These are phyloP conservation scores for Luperina nickerlii DNA, from an alignment of 2,888 invertebrate genomes.

Conservation along the genomic window DNA sequence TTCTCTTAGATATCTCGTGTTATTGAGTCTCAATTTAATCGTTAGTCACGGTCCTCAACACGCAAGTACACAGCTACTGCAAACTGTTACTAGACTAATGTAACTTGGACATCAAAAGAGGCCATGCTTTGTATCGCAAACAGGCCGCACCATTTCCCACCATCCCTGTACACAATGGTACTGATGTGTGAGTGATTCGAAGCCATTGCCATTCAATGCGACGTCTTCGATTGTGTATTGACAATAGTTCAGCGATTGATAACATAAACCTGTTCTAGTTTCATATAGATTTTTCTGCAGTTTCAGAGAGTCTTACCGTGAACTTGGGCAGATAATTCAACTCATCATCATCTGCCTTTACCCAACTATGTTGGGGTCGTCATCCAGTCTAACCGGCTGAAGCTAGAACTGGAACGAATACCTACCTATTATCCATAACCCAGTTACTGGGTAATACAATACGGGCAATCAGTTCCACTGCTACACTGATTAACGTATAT, in stretches of 20 bases:
- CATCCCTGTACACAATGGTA: conserved; percentile 24
- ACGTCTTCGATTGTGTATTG: conserved; percentile 19
- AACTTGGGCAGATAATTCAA: neutral
- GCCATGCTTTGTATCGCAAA: conserved; percentile 47
- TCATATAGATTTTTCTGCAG: neutral
- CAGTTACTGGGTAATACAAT: neutral
- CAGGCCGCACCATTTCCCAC: conserved; percentile 35
- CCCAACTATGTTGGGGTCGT: neutral
- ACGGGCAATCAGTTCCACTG: no score
- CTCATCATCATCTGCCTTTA: neutral
- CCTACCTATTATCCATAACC: neutral
- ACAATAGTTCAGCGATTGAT: conserved; percentile 1
- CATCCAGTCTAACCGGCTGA: no score
- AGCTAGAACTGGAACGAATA: neutral
- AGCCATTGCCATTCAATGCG: neutral
- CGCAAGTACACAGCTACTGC: neutral
- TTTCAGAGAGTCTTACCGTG: neutral
- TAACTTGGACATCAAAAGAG: conserved; percentile 47
- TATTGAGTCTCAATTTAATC: no score
- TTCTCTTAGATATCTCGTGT: neutral
- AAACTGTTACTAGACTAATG: conserved; percentile 27
- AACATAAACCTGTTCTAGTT: neutral
- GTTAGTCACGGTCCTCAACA: neutral
- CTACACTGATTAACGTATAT: no score
- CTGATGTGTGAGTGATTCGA: conserved; percentile 40